Percentiles rank a stretch among this genome's conserved stretches.
phyloP scores from a whole-genome alignment of 1,140 invertebrate species.

The Colletes latitarsis region DNA sequence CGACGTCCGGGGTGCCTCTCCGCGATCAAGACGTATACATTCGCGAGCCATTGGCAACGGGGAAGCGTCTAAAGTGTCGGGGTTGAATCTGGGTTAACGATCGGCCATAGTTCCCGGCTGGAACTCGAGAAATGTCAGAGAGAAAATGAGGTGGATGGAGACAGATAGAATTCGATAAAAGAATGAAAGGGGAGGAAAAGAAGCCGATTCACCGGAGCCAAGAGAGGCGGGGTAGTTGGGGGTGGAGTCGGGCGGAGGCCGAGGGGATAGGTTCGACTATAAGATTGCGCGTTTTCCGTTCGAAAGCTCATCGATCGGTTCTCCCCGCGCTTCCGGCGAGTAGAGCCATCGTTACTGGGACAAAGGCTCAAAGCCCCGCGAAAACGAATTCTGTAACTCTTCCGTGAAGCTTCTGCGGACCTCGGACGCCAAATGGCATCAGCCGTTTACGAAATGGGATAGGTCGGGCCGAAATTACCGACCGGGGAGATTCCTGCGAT shows the following conservation, averaged over 20 bases:
- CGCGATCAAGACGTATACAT: conserved; percentile 30
- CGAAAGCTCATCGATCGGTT: conserved; percentile 55
- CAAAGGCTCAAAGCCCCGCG: conserved; percentile 52
- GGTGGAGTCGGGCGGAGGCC: background rate
- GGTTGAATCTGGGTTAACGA: conserved; percentile 60
- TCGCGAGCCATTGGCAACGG: conserved; percentile 19
- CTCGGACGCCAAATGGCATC: conserved; percentile 28
- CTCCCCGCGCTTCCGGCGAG: conserved; percentile 36
- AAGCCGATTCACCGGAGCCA: conserved; percentile 20
- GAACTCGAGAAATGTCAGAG: conserved; percentile 37
- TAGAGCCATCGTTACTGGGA: conserved; percentile 55
- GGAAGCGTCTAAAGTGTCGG: conserved; percentile 36
- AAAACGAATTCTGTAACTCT: conserved; percentile 56
- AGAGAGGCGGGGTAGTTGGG: conserved; percentile 8
- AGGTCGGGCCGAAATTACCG: conserved; percentile 40
- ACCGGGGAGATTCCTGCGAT: conserved; percentile 18
- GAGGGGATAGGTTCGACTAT: conserved; percentile 43
- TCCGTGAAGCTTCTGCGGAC: conserved; percentile 27
- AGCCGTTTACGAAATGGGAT: conserved; percentile 40
- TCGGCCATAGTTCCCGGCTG: conserved; percentile 27
- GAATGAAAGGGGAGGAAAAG: conserved; percentile 26
- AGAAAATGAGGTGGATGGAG: conserved; percentile 27
- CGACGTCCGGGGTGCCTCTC: background rate
- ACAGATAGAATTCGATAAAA: conserved; percentile 47
- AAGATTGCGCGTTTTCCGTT: conserved; percentile 54